Evolutionary conservation across 2,113 vertebrate genomes (phyloP), one percentile per base, ranked within the genome.

Genomic region (Aramus guarauna): DNA sequence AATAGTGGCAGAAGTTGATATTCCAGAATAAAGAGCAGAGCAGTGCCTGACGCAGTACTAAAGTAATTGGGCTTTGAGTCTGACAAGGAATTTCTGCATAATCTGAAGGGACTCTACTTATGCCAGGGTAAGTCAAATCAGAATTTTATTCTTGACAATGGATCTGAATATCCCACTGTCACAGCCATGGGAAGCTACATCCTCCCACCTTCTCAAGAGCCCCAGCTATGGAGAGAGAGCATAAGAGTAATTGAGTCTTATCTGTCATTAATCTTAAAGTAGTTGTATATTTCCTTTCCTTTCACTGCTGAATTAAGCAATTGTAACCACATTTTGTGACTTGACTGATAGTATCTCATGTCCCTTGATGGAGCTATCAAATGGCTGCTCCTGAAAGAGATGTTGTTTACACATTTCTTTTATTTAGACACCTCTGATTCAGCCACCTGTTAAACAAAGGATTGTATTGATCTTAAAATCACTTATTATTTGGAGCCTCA

Each of bases 381-480:
- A 60, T 87, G 18, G 5, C 39, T 81, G 12, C 17, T 87, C 37
- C 29, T 91, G 73, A 43, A 88, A 92, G 78, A 19, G 19, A 53
- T 80, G 36, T 15, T 89, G 30, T 82, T 96, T 68, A 37, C 76
- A 62, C 53, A 41, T 87, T 87, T 89, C 14, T 66, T 78, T 56
- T 66, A 11, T 89, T 87, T n/a, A 52, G 43, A 78, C 20, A 45
- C 27, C 22, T 86, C 39, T 79, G 15, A 72, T 94, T 95, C 80
- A 81, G 41, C 77, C 84, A 15, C 14, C 39, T 85, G 21, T 89
- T 85, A 87, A 91, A 89, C 47, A 81, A 91, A 84, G 26, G n/a
- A 83, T 6, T 66, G 11, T 64, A 92, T 89, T 96, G 83, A 90
- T 91, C 74, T 62, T 75, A 69, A 92, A 94, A 94, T 82, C 60